Evolutionary conservation across 2,113 vertebrate species (phyloP).

Genomic region (Holacanthus passer): DNA sequence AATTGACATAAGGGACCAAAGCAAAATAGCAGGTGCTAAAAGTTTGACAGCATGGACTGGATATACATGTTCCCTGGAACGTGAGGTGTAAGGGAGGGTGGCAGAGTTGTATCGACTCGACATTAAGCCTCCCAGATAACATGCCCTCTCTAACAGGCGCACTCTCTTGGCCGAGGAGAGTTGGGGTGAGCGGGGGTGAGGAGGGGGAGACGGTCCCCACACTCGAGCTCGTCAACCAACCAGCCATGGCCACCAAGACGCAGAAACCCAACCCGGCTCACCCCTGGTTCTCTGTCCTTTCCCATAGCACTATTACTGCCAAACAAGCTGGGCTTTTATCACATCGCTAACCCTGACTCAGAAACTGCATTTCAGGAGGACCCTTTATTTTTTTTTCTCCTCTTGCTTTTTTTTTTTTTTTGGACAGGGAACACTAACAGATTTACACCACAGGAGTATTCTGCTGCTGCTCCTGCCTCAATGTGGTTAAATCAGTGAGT

Average conservation of each 20-base stretch:
- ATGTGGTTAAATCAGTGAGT: slow-evolving; percentile 94
- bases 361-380: slow-evolving; percentile 86
- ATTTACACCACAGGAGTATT: slow-evolving; percentile 91
- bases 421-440: slow-evolving; percentile 83
- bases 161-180: slow-evolving; percentile 44
- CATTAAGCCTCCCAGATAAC: slow-evolving; percentile 70
- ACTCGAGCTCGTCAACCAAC: slow-evolving; percentile 43
- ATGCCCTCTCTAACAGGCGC: slow-evolving; percentile 61
- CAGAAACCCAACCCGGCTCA: slow-evolving; percentile 40
- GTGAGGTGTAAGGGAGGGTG: slow-evolving; percentile 80
- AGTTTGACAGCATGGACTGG: slow-evolving; percentile 82
- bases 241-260: slow-evolving; percentile 39
- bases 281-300: slow-evolving; percentile 61
- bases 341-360: slow-evolving; percentile 91
- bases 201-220: slow-evolving; percentile 19
- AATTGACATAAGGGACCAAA: slow-evolving; percentile 77
- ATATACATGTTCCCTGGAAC: slow-evolving; percentile 80
- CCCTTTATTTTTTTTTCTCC: slow-evolving; percentile 73
- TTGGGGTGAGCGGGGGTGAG: slow-evolving; percentile 29
- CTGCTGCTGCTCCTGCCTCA: slow-evolving; percentile 88
- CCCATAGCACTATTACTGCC: slow-evolving; percentile 80
- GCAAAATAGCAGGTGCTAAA: slow-evolving; percentile 84
- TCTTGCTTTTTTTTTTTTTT: slow-evolving; percentile 75
- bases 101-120: slow-evolving; percentile 76
- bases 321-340: slow-evolving; percentile 91